Evolutionary conservation across 2,113 vertebrate genomes (phyloP).

Genomic region (Phasianus colchicus): DNA sequence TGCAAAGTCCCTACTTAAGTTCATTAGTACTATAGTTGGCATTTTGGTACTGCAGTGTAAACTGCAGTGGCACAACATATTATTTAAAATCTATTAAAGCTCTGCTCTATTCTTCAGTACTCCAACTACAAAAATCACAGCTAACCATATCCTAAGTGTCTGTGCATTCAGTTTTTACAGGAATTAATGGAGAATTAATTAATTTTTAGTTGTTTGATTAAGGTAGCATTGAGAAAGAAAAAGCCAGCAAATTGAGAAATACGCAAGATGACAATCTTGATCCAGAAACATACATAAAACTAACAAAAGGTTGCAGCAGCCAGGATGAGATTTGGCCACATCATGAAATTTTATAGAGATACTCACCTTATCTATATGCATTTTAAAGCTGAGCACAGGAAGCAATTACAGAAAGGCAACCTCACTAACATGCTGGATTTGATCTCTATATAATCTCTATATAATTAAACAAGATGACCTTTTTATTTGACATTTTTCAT

Average conservation of each 20-base stretch:
- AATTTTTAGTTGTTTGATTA: background rate
- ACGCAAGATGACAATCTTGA: background rate
- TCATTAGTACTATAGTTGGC: fast-evolving
- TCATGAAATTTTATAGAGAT: background rate
- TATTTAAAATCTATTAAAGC: background rate
- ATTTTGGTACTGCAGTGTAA: background rate
- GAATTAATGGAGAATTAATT: background rate
- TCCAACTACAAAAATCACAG: background rate
- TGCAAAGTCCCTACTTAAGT: background rate
- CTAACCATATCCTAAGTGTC: background rate
- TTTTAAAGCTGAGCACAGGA: background rate
- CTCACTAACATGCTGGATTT: background rate
- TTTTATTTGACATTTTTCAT: background rate
- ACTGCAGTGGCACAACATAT: background rate
- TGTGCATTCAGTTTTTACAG: background rate
- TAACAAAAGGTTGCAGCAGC: background rate
- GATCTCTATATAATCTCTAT: background rate
- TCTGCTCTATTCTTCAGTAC: background rate
- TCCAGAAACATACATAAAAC: background rate
- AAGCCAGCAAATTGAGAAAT: background rate
- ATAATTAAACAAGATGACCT: slow-evolving; percentile 14
- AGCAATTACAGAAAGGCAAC: background rate
- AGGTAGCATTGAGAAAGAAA: background rate
- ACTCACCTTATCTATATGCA: background rate
- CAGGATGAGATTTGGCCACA: background rate